Evolutionary conservation across 2,888 invertebrate genomes (phyloP).

Genomic region (Eupelmus urozonus): DNA sequence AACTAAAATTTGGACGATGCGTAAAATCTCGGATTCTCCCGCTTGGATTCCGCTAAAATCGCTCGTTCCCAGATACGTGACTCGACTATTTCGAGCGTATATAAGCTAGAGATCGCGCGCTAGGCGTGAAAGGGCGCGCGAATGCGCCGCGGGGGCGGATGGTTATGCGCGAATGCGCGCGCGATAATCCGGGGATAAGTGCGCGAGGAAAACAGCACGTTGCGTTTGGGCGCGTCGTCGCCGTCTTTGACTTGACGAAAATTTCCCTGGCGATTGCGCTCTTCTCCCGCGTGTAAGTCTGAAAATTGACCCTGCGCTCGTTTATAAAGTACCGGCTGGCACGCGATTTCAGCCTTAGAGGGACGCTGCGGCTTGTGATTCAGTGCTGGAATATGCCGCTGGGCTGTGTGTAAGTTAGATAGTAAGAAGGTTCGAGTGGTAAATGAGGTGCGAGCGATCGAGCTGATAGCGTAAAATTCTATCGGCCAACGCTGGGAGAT

Average conservation of each 20-base stretch:
- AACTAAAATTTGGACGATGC: slow-evolving; percentile 23
- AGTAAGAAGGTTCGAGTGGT: not conserved
- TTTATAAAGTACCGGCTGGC: slow-evolving; percentile 32
- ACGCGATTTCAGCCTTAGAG: slow-evolving; percentile 20
- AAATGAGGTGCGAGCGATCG: not conserved
- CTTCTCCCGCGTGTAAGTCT: slow-evolving; percentile 31
- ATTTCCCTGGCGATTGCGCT: not conserved
- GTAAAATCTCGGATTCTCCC: slow-evolving; percentile 9
- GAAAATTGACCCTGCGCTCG: slow-evolving; percentile 38
- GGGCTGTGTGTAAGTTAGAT: no score
- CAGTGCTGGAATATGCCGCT: not conserved
- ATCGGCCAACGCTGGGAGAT: not conserved
- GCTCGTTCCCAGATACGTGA: not conserved
- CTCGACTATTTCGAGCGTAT: not conserved
- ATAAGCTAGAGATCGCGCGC: not conserved
- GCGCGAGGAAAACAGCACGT: not conserved
- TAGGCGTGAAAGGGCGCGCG: not conserved
- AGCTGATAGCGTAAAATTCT: not conserved
- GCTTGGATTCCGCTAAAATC: not conserved
- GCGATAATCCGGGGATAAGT: slow-evolving; percentile 22
- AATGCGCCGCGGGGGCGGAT: not conserved
- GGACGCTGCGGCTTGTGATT: not conserved
- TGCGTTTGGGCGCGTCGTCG: not conserved
- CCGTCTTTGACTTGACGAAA: not conserved
- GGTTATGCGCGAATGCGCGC: not conserved